Conservation (phyloP, 2,888 invertebrate genomes). For the Tenthredo scrophulariae region DNA sequence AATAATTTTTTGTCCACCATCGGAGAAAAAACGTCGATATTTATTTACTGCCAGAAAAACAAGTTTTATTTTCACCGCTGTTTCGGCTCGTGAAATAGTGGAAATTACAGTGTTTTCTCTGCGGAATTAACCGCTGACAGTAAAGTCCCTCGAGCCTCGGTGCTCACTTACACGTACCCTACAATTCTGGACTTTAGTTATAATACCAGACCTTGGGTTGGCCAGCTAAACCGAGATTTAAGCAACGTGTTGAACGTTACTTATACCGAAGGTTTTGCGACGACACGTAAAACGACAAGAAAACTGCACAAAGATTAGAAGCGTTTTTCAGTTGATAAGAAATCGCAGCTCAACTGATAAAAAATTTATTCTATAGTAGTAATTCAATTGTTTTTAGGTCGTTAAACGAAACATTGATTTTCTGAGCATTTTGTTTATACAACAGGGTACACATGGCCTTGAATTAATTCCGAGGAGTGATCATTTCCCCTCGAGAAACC, state of each 20-base stretch:
- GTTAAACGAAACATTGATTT: neutral
- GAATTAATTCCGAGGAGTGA: constrained; percentile 1
- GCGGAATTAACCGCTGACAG: neutral
- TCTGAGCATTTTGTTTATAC: neutral
- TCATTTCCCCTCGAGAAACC: neutral
- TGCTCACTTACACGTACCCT: neutral
- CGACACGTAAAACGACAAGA: neutral
- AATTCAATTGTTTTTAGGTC: neutral
- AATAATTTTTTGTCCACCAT: neutral
- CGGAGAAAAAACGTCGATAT: neutral
- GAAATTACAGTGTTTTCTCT: neutral
- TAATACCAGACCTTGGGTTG: neutral
- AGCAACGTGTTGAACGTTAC: neutral
- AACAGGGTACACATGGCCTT: neutral
- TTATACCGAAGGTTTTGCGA: neutral
- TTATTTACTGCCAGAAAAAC: neutral
- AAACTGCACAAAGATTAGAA: neutral
- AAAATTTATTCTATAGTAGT: neutral
- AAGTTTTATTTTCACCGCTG: neutral
- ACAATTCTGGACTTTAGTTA: neutral
- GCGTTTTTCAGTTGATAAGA: neutral
- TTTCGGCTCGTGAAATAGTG: neutral
- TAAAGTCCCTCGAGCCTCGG: neutral
- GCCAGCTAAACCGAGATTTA: neutral
- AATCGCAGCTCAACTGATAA: neutral